Base-by-base conservation (phyloP, 2,113 vertebrate species). In the Piaya cayana region DNA sequence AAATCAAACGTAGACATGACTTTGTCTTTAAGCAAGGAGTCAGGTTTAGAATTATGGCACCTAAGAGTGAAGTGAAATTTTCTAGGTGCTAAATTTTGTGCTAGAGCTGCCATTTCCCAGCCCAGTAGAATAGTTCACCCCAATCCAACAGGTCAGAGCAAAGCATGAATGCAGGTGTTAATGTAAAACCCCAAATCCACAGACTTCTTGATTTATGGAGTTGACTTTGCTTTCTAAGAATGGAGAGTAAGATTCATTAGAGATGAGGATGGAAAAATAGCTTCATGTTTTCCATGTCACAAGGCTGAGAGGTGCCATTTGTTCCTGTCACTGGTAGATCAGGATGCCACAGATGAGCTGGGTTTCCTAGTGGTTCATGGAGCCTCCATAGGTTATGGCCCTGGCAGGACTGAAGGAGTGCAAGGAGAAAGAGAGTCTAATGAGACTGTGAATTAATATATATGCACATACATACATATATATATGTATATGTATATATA, bases 51-150 rank as follows among this genome's bases (percentile, higher is more conserved):
- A 92, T 82, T 78, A 84, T 50, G 63, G 56, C 78, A 86, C 72
- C 68, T 93, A 43, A 37, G 67, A 95, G 94, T 94, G 86, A 96
- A 93, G 75, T 62, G 94, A 95, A 93, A 93, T 94, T 90, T 92
- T 97, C 63, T 92, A 95, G 88, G 88, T 93, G 96, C 86, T 93
- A 93, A 86, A 95, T 91, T 97, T 97, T 96, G 93, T 96, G 92
- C 72, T 3, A 1, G 79, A 95, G 79, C 77, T 97, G 91, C 93
- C 59, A 52, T 86, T 97, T 97, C 95, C 95, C 96, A 97, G 96
- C 95, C 94, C 82, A 91, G 82, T 49, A 82, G 88, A 97, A 88
- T 71, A 88, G 80, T 87, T 97, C 84, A 92, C 78, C 84, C 67
- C 50, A 34, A 21, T 75, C 85, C 70, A 75, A 62, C 82, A 83